These are phyloP conservation scores for Pogona vitticeps DNA, from an alignment of 2,113 vertebrate species.

Conservation along the genomic window DNA sequence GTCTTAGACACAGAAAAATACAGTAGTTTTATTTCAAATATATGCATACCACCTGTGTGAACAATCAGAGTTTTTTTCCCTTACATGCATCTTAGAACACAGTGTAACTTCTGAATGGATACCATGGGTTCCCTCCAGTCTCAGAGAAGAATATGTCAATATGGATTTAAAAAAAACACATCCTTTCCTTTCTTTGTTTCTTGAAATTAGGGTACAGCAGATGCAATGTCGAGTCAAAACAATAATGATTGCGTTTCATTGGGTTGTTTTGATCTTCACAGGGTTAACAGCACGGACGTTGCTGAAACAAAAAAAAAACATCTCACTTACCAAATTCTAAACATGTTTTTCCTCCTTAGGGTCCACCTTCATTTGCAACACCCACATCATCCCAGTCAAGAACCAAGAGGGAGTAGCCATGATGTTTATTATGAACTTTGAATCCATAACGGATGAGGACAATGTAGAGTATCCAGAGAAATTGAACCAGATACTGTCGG, in stretches of 20 bases:
- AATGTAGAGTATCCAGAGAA: slow-evolving; percentile 86
- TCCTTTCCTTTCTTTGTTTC: background rate
- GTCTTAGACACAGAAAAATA: too few relatives aligned
- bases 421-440: slow-evolving; percentile 99
- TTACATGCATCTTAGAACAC: background rate
- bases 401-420: slow-evolving; percentile 97
- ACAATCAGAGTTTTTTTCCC: background rate
- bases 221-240: background rate
- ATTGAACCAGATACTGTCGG: slow-evolving; percentile 86
- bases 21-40: background rate
- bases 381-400: slow-evolving; percentile 96
- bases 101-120: background rate
- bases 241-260: background rate
- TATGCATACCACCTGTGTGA: background rate
- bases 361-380: slow-evolving; percentile 93
- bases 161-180: background rate
- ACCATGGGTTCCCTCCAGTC: too few relatives aligned
- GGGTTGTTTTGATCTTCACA: slow-evolving; percentile 8
- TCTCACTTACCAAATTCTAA: background rate
- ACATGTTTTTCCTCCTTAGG: slow-evolving; percentile 73
- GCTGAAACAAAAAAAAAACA: background rate
- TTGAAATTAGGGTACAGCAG: slow-evolving; percentile 4
- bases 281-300: background rate
- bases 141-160: background rate
- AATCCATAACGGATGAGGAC: slow-evolving; percentile 87